These are phyloP conservation scores for Spatulosminthurus flaviceps DNA, from an alignment of 2,888 invertebrate genomes.

Conservation along the genomic window DNA sequence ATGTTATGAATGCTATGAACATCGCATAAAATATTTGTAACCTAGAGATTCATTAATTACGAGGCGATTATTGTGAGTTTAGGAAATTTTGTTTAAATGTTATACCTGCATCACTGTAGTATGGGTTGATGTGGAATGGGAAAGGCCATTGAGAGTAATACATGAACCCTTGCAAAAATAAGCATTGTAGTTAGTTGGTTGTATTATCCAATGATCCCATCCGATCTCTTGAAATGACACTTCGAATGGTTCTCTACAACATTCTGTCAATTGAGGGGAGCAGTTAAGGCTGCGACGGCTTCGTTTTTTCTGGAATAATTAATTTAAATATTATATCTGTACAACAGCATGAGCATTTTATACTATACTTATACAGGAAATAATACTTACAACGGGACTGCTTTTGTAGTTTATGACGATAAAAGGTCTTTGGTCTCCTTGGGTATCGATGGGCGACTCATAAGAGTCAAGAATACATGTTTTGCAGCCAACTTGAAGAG, in stretches of 20 bases:
- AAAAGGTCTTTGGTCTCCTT: constrained; percentile 71
- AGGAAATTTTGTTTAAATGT: too few relatives aligned
- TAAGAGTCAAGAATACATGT: constrained; percentile 75
- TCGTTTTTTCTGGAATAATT: constrained; percentile 67
- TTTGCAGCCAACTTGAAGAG: constrained; percentile 80
- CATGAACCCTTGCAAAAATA: constrained; percentile 88
- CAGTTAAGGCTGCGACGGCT: constrained; percentile 76
- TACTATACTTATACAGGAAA: background rate
- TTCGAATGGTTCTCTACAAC: constrained; percentile 83
- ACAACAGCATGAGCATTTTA: background rate
- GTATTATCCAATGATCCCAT: constrained; percentile 88
- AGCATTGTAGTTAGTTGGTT: constrained; percentile 83
- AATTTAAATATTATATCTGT: background rate
- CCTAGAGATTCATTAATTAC: too few relatives aligned
- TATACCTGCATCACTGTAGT: constrained; percentile 79
- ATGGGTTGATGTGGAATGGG: constrained; percentile 74
- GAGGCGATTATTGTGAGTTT: too few relatives aligned
- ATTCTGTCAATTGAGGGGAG: constrained; percentile 76
- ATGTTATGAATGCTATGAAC: too few relatives aligned
- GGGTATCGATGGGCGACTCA: constrained; percentile 71
- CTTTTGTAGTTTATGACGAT: constrained; percentile 73
- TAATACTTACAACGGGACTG: constrained; percentile 64
- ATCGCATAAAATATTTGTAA: too few relatives aligned
- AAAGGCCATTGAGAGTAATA: constrained; percentile 76
- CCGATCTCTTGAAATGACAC: constrained; percentile 85